A percentile compares a stretch with the other conserved stretches of the same genome.
Evolutionary conservation across 1,140 invertebrate species (phyloP).

Genomic region (Limonius californicus): DNA sequence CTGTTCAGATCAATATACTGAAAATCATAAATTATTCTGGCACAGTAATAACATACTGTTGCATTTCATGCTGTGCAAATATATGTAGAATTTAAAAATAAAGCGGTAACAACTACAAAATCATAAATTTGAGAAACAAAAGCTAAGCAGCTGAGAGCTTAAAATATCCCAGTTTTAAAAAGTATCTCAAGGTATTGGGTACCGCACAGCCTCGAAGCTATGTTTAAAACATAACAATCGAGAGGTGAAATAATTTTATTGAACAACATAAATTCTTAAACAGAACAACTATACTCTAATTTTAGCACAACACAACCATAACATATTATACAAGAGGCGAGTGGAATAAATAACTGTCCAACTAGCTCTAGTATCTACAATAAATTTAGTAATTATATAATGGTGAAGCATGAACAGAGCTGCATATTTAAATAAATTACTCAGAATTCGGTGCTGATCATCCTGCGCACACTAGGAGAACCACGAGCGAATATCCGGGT

Average conservation of each 20-base stretch:
- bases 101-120: no score
- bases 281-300: conserved; percentile 34
- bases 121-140: no score
- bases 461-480: conserved; percentile 32
- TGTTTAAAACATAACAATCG: no score
- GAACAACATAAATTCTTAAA: conserved; percentile 41
- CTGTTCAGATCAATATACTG: no score
- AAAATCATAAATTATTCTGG: no score
- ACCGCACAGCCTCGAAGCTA: no score
- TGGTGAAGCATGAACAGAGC: conserved; percentile 20
- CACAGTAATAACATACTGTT: no score
- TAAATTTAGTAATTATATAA: conserved; percentile 28
- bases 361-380: conserved; percentile 30
- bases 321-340: conserved; percentile 38
- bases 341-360: conserved; percentile 41
- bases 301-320: conserved; percentile 40
- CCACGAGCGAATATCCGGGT: conserved; percentile 30
- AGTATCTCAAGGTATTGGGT: no score
- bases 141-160: no score
- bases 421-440: conserved; percentile 16
- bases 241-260: conserved; percentile 43
- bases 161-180: no score
- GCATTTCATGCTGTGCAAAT: no score
- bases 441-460: conserved; percentile 31
- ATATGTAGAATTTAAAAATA: no score